Conservation (phyloP, 35 echinoderm and acorn worm species). For the Apostichopus japonicus region DNA sequence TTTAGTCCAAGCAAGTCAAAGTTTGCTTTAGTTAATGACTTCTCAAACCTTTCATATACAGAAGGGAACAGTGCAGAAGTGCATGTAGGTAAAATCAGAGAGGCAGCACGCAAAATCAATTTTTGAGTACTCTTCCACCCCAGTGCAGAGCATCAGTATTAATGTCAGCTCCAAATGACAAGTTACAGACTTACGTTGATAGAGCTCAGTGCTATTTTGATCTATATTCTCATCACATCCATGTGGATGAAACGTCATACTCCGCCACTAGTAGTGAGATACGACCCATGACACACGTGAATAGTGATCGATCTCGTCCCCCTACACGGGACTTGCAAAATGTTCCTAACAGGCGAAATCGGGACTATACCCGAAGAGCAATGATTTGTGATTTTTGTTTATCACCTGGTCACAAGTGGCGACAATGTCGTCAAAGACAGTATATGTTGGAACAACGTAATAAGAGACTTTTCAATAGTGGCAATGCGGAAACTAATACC, state of each 20-base stretch:
- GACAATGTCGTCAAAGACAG: not conserved
- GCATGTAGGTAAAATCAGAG: not conserved
- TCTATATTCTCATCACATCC: not conserved
- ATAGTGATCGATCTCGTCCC: not conserved
- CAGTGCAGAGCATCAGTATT: conserved; percentile 12
- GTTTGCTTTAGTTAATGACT: not conserved
- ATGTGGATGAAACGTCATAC: too few relatives aligned
- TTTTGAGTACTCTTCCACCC: not conserved
- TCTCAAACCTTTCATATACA: not conserved
- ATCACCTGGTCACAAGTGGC: not conserved
- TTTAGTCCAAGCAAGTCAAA: not conserved
- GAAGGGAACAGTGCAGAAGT: conserved; percentile 15
- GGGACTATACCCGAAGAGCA: not conserved
- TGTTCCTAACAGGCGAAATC: not conserved
- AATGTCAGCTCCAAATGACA: conserved; percentile 18
- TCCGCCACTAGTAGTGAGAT: not conserved
- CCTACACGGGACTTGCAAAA: not conserved
- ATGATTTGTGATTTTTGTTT: conserved; percentile 20
- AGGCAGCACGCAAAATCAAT: conserved; percentile 2
- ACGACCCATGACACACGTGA: not conserved
- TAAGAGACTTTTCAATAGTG: not conserved
- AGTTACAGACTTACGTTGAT: not conserved
- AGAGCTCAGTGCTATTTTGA: conserved; percentile 28
- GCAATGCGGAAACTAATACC: not conserved
- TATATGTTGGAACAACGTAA: not conserved